These are phyloP conservation scores for Dromococcyx pavoninus DNA, from an alignment of 2,797 vertebrate species.

Conservation along the genomic window DNA sequence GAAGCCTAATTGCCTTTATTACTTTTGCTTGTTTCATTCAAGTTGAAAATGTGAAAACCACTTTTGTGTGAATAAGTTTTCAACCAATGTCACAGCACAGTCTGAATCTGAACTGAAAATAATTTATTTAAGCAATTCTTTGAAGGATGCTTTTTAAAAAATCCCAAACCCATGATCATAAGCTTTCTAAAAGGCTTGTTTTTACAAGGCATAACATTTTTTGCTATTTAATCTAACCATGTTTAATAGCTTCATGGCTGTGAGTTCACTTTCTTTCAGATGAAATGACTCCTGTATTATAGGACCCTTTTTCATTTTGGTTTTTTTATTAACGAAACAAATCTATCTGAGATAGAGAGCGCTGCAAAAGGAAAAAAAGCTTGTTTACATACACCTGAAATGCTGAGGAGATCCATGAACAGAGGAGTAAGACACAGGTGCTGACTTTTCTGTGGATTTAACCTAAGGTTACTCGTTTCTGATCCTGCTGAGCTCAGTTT, in stretches of 20 bases:
- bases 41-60: neutral
- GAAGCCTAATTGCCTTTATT: neutral
- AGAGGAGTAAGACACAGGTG: neutral
- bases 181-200: neutral
- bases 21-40: neutral
- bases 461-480: neutral
- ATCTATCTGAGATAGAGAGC: neutral
- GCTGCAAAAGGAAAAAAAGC: neutral
- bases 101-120: neutral
- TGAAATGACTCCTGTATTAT: neutral
- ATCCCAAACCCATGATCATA: neutral
- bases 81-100: neutral
- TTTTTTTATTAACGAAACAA: neutral
- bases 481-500: neutral
- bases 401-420: neutral
- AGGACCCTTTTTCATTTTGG: neutral
- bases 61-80: neutral
- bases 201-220: neutral
- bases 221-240: neutral
- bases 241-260: neutral
- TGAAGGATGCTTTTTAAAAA: neutral
- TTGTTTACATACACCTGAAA: neutral
- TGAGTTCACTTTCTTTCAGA: neutral
- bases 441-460: neutral
- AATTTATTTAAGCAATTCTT: neutral